Base-by-base conservation (phyloP, 2,888 invertebrate species). In the Oasisia sp. region DNA sequence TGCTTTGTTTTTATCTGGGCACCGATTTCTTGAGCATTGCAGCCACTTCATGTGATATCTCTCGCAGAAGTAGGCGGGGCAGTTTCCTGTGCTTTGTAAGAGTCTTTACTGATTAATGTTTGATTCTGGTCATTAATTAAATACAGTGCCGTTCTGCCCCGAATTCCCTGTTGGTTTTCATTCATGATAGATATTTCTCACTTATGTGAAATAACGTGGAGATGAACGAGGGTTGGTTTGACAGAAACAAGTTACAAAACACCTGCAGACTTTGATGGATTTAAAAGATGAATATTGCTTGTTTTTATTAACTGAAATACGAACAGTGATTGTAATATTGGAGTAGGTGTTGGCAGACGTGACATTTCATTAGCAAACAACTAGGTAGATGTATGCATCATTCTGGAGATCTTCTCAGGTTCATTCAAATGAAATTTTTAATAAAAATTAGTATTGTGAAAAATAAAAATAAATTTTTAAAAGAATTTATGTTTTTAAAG, bases 121-220 rank as follows among this genome's bases (percentile, higher is more conserved):
- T 74, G 27, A 74, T 74, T 74, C 74, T 74, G 74, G 74, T n/a
- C 74, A 74, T 74, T 74, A 74, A 74, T 74, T 74, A 74, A 19
- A 74, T 27, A 27, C n/a, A 27, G n/a, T 74, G 74, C 7, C 27
- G 27, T 7, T 27, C 7, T 74, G 74, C 74, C 74, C 74, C 27
- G 74, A 74, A 74, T 74, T 74, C 74, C 74, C 74, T 1, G 74
- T 74, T 27, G 74, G 74, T 74, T 27, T 74, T 74, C 74, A 74
- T 74, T n/a, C 74, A 50, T n/a, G 74, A 74, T 74, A 74, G 27
- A 3, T 27, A 74, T 74, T 74, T 74, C 27, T 74, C 74, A 74
- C 74, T 74, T 74, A 74, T 27, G 7, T 74, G 74, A 27, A 74
- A 5, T n/a, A 74, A 4, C 27, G 19, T 7, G n/a, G 74, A 27